phyloP scores from a whole-genome alignment of 92 coral and sea anemone genomes.

The Siderastrea siderea region DNA sequence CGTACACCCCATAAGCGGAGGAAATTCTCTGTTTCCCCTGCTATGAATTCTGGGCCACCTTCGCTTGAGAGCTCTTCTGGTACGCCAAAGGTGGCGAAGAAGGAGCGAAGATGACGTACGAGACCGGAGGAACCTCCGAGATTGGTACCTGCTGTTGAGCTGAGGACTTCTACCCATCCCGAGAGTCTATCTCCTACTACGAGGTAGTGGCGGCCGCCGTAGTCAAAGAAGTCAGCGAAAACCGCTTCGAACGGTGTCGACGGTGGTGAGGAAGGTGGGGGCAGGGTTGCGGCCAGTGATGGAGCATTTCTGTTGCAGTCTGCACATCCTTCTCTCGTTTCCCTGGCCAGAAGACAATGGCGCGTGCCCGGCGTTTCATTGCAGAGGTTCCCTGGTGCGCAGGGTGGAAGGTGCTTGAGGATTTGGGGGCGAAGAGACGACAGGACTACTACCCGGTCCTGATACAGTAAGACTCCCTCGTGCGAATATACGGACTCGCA shows the following conservation, averaged over 20 bases:
- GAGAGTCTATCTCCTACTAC: conserved; percentile 85
- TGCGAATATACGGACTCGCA: conserved; percentile 63
- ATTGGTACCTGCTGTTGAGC: conserved; percentile 69
- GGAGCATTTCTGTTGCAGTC: conserved; percentile 76
- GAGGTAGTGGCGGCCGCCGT: conserved; percentile 71
- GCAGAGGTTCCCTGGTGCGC: conserved; percentile 76
- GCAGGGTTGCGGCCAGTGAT: conserved; percentile 64
- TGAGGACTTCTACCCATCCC: conserved; percentile 74
- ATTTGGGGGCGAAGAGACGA: conserved; percentile 59
- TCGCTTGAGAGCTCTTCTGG: conserved; percentile 76
- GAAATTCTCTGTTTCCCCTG: conserved; percentile 61
- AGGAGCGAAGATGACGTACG: no score
- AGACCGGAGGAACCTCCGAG: conserved; percentile 72
- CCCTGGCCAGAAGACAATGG: conserved; percentile 58
- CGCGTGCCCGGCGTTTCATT: conserved; percentile 53
- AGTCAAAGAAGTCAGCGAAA: conserved; percentile 80
- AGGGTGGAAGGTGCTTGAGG: conserved; percentile 75
- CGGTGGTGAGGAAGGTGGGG: conserved; percentile 53
- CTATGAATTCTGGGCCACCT: no score
- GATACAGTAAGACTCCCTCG: conserved; percentile 68
- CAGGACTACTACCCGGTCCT: conserved; percentile 69
- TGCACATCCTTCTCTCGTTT: conserved; percentile 41
- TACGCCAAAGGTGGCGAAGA: no score
- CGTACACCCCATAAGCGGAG: conserved; percentile 68
- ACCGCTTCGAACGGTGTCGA: conserved; percentile 79